A percentile compares a stretch with the other conserved stretches of the same genome.
Conservation (phyloP, 2,888 invertebrate genomes). For the Lepidocyrtoides sp. region DNA sequence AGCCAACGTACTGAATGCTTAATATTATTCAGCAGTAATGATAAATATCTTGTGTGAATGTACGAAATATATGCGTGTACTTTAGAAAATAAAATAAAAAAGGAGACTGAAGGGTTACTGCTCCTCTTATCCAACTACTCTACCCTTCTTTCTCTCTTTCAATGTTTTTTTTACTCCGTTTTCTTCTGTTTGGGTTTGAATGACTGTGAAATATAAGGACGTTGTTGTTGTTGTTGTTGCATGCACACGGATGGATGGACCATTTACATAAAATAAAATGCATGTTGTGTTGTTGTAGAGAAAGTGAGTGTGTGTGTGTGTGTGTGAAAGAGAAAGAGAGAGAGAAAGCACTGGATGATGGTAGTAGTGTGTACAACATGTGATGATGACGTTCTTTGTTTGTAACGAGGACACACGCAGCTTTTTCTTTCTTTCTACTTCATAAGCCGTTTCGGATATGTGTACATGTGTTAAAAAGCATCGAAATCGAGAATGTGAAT, state of each 20-base stretch:
- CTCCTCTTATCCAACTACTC: neutral
- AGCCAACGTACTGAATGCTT: neutral
- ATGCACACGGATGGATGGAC: slow-evolving; percentile 38
- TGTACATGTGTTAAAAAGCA: slow-evolving; percentile 38
- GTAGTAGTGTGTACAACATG: slow-evolving; percentile 8
- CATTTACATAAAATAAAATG: slow-evolving; percentile 51
- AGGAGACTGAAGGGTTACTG: slow-evolving; percentile 12
- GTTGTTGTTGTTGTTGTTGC: slow-evolving; percentile 28
- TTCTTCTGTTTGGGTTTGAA: slow-evolving; percentile 22
- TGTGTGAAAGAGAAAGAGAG: neutral
- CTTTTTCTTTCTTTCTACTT: neutral
- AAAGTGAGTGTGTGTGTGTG: too few relatives aligned
- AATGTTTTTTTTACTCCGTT: neutral
- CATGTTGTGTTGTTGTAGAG: slow-evolving; percentile 2
- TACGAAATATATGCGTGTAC: slow-evolving; percentile 11
- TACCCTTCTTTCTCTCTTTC: neutral
- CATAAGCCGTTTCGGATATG: slow-evolving; percentile 1
- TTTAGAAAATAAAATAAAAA: neutral
- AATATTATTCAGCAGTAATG: neutral
- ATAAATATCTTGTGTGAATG: neutral
- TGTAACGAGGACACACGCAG: slow-evolving; percentile 36
- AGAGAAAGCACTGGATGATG: neutral
- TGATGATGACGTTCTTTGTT: slow-evolving; percentile 19
- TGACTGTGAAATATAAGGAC: slow-evolving; percentile 16
- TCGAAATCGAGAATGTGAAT: slow-evolving; percentile 26